These are phyloP conservation scores for Tolypeutes matacus DNA, from an alignment of 2,797 vertebrate species.

Conservation along the genomic window DNA sequence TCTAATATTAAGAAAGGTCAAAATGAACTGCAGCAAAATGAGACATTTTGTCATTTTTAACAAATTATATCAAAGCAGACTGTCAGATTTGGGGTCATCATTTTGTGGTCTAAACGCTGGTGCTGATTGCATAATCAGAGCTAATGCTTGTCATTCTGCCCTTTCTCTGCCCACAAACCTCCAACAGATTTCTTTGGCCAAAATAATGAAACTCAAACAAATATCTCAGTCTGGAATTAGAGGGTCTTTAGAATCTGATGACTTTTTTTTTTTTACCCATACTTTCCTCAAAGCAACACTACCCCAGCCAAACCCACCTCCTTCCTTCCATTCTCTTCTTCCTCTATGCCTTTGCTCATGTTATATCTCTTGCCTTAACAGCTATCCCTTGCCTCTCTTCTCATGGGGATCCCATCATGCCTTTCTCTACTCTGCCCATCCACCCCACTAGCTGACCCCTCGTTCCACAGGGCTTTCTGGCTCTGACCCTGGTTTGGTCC, in stretches of 20 bases:
- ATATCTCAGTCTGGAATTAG: background rate
- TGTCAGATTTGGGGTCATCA: slow-evolving; percentile 94
- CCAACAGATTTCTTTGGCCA: background rate
- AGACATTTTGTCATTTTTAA: slow-evolving; percentile 96
- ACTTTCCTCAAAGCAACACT: background rate
- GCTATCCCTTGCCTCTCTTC: background rate
- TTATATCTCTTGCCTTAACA: background rate
- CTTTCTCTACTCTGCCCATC: background rate
- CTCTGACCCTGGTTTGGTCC: background rate
- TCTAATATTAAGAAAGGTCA: slow-evolving; percentile 98
- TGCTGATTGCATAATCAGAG: slow-evolving; percentile 96
- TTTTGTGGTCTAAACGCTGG: slow-evolving; percentile 93
- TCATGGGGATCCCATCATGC: background rate
- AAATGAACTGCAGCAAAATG: slow-evolving; percentile 93
- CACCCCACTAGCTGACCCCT: rapidly evolving
- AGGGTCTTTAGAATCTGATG: slow-evolving; percentile 21
- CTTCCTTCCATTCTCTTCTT: background rate
- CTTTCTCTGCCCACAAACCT: slow-evolving; percentile 7
- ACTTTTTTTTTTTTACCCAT: background rate
- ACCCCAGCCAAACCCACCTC: background rate
- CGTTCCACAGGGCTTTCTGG: background rate
- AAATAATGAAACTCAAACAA: slow-evolving; percentile 17
- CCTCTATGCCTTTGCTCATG: background rate
- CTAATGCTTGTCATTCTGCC: slow-evolving; percentile 89
- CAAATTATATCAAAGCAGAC: slow-evolving; percentile 96